Evolutionary conservation across 1,140 invertebrate species (phyloP).

Genomic region (Drosophila eugracilis): DNA sequence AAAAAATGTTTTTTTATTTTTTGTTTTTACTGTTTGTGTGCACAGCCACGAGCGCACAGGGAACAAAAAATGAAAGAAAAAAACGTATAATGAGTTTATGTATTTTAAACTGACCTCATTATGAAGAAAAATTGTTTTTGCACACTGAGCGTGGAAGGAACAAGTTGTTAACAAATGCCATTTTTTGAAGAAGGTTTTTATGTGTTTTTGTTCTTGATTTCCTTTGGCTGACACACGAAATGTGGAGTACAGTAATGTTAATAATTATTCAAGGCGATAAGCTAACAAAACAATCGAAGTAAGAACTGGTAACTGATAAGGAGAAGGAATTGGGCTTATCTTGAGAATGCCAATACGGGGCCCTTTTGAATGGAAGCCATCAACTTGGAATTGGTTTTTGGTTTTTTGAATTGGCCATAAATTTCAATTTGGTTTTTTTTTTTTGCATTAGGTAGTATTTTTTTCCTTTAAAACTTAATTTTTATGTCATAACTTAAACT

Average conservation of each 20-base stretch:
- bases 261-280: constrained; percentile 3
- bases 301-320: constrained; percentile 20
- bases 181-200: constrained; percentile 38
- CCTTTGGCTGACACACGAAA: constrained; percentile 7
- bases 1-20: constrained; percentile 47
- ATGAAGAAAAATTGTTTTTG: constrained; percentile 50
- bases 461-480: not conserved
- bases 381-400: not conserved
- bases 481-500: constrained; percentile 21
- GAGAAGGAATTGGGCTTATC: constrained; percentile 12
- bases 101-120: constrained; percentile 60
- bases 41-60: constrained; percentile 22
- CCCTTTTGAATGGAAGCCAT: not conserved
- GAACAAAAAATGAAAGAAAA: constrained; percentile 12
- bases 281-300: not conserved
- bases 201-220: too few relatives aligned
- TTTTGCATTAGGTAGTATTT: too few relatives aligned
- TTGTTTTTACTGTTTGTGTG: constrained; percentile 49
- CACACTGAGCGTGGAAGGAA: constrained; percentile 32
- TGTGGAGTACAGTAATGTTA: constrained; percentile 5
- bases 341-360: not conserved
- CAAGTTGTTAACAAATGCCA: constrained; percentile 43
- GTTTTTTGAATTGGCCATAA: too few relatives aligned
- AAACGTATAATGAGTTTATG: constrained; percentile 51
- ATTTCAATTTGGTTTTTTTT: not conserved